phyloP scores from a whole-genome alignment of 2,113 vertebrate genomes.

The Carassius carassius region DNA sequence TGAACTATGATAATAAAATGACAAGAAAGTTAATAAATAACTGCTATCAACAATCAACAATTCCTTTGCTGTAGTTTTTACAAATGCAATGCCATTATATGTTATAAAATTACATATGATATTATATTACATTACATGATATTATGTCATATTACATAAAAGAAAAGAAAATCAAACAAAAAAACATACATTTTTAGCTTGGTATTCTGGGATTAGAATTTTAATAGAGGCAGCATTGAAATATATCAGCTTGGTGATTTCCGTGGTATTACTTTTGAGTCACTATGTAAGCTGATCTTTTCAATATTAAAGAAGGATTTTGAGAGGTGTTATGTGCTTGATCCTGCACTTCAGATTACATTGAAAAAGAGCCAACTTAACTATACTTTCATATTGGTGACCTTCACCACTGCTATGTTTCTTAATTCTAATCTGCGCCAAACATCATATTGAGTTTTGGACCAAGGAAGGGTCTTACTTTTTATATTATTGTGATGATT shows the following conservation, averaged over 20 bases:
- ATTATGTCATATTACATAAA: too few species aligned
- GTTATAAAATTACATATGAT: too few species aligned
- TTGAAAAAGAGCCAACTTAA: background rate
- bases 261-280: background rate
- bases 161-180: background rate
- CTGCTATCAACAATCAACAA: too few species aligned
- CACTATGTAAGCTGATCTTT: conserved; percentile 2
- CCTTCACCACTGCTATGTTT: conserved; percentile 24
- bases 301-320: conserved; percentile 20
- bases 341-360: conserved; percentile 28
- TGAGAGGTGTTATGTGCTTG: conserved; percentile 9
- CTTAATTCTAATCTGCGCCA: conserved; percentile 57
- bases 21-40: too few species aligned
- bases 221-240: background rate
- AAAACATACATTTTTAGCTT: background rate
- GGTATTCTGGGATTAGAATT: background rate
- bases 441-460: conserved; percentile 62
- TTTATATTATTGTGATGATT: conserved; percentile 26
- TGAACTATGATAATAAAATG: too few species aligned
- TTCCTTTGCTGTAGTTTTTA: too few species aligned
- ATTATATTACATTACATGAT: too few species aligned
- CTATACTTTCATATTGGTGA: conserved; percentile 26
- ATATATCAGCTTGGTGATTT: conserved; percentile 12
- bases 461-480: conserved; percentile 46
- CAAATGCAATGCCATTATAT: too few species aligned